Percentiles rank a stretch among this genome's conserved stretches.
Evolutionary conservation across 2,888 invertebrate species (phyloP).

Genomic region (Neuroscelio doddi): DNA sequence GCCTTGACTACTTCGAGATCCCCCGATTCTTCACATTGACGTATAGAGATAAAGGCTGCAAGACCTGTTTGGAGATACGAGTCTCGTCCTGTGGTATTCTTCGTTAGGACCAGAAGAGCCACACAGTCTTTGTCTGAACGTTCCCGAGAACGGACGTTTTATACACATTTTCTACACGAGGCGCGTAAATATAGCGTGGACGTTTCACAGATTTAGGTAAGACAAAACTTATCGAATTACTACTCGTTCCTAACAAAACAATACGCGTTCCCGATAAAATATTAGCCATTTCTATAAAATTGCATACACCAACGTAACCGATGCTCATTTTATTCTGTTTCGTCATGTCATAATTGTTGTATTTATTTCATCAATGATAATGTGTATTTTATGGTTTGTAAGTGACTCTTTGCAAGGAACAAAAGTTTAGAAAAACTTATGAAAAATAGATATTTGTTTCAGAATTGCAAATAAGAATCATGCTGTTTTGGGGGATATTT

Average conservation of each 20-base stretch:
- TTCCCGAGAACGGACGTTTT: slow-evolving; percentile 22
- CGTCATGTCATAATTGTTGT: too few relatives aligned
- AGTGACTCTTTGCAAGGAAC: too few relatives aligned
- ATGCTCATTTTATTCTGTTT: too few relatives aligned
- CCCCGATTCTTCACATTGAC: slow-evolving; percentile 4
- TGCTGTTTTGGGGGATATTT: slow-evolving; percentile 36
- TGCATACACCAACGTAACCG: too few relatives aligned
- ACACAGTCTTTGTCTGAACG: slow-evolving; percentile 40
- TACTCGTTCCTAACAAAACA: too few relatives aligned
- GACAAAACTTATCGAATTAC: too few relatives aligned
- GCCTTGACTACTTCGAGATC: slow-evolving; percentile 1
- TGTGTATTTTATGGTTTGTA: too few relatives aligned
- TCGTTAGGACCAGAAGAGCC: slow-evolving; percentile 44
- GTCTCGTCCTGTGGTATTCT: slow-evolving; percentile 44
- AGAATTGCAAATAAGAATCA: not conserved
- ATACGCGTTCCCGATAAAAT: too few relatives aligned
- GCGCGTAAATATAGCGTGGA: slow-evolving; percentile 14
- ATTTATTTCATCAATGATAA: too few relatives aligned
- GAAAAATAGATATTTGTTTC: not conserved
- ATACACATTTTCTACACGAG: slow-evolving; percentile 20
- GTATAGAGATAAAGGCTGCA: slow-evolving; percentile 47
- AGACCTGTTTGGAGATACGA: slow-evolving; percentile 53
- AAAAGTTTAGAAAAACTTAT: slow-evolving; percentile 6
- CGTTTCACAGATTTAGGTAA: slow-evolving; percentile 9
- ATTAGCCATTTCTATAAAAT: too few relatives aligned